Evolutionary conservation across 1,140 invertebrate species (phyloP).

Genomic region (Habropoda laboriosa): DNA sequence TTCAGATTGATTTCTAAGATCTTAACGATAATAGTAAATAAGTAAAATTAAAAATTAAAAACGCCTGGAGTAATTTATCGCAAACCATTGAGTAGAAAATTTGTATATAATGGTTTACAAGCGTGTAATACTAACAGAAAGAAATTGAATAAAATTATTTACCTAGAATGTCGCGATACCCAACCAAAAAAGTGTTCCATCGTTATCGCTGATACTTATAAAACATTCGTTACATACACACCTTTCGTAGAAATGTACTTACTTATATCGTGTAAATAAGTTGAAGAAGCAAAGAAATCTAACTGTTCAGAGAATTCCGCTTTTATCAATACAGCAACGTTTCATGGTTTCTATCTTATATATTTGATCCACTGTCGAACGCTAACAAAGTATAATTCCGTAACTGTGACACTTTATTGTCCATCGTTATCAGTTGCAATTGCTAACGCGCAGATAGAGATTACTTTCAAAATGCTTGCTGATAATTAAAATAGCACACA

Average conservation of each 20-base stretch:
- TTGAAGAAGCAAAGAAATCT: neutral
- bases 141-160: too few relatives aligned
- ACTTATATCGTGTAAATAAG: neutral
- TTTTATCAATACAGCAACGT: neutral
- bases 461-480: slow-evolving; percentile 16
- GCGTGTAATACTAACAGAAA: too few relatives aligned
- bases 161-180: too few relatives aligned
- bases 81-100: too few relatives aligned
- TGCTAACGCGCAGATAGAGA: slow-evolving; percentile 32
- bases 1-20: too few relatives aligned
- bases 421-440: slow-evolving; percentile 42
- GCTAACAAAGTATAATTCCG: slow-evolving; percentile 19
- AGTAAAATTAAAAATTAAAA: too few relatives aligned
- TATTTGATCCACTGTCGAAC: slow-evolving; percentile 16
- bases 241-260: neutral
- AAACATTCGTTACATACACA: too few relatives aligned
- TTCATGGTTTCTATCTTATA: neutral
- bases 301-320: neutral
- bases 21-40: too few relatives aligned
- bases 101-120: too few relatives aligned
- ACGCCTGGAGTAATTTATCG: too few relatives aligned
- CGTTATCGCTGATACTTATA: neutral
- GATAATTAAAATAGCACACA: slow-evolving; percentile 10
- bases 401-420: slow-evolving; percentile 36
- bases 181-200: too few relatives aligned